A percentile compares a stretch with the other conserved stretches of the same genome.
These are phyloP conservation scores for Psilopsiagon aurifrons DNA, from an alignment of 2,113 vertebrate genomes.

Conservation along the genomic window DNA sequence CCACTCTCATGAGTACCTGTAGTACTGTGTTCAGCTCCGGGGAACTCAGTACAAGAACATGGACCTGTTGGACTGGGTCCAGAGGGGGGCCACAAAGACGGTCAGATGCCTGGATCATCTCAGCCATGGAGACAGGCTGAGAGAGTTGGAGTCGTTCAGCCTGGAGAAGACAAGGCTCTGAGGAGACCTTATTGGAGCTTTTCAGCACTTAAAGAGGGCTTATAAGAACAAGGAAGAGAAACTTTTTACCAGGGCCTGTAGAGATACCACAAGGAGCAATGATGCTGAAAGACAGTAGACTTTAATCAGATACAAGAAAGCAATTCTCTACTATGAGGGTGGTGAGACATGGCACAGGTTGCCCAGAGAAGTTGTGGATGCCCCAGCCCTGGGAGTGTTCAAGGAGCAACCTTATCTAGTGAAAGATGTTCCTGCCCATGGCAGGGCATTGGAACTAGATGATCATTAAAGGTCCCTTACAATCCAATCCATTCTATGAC, in stretches of 20 bases:
- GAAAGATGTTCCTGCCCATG: not conserved
- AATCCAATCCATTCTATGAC: not conserved
- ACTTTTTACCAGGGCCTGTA: not conserved
- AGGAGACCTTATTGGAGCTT: not conserved
- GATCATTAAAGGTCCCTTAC: not conserved
- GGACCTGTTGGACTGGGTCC: not conserved
- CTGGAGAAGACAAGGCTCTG: not conserved
- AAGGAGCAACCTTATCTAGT: not conserved
- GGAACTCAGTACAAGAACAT: not conserved
- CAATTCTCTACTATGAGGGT: not conserved
- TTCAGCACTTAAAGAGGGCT: not conserved
- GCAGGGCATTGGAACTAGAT: not conserved
- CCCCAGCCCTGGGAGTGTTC: not conserved
- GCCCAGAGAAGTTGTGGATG: not conserved
- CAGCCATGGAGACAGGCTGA: not conserved
- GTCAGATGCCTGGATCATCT: not conserved
- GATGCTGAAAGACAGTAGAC: not conserved
- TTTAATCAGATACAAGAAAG: not conserved
- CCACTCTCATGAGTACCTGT: rapidly evolving
- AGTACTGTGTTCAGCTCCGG: not conserved
- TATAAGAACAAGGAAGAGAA: not conserved
- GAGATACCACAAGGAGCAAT: not conserved
- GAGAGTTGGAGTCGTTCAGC: not conserved
- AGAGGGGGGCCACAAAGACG: not conserved
- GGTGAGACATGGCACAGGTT: not conserved